phyloP scores from a whole-genome alignment of 1,140 invertebrate genomes.

The Bombus sylvicola region DNA sequence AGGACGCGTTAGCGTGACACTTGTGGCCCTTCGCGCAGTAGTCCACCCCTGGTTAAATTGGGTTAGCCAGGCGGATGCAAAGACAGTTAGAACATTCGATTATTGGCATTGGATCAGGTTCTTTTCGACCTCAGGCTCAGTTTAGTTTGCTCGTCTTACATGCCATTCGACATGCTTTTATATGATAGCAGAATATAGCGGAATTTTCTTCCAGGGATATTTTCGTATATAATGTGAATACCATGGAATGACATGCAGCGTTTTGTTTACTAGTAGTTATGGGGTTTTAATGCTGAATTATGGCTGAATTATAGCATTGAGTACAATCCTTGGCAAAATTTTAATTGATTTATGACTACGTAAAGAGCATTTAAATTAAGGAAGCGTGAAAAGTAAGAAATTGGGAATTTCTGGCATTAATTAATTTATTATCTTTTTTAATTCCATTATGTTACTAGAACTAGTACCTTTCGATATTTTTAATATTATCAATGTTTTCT shows the following conservation, averaged over 20 bases:
- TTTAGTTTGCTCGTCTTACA: background rate
- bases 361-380: too few relatives aligned
- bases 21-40: slow-evolving; percentile 93
- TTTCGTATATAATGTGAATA: background rate
- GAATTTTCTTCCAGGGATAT: background rate
- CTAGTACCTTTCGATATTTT: background rate
- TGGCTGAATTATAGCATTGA: background rate
- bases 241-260: background rate
- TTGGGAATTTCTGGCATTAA: too few relatives aligned
- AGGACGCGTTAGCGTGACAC: slow-evolving; percentile 92
- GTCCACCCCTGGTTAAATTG: slow-evolving; percentile 88
- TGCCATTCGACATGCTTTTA: slow-evolving; percentile 24
- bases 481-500: background rate
- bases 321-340: background rate
- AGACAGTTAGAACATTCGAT: slow-evolving; percentile 64
- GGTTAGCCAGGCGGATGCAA: slow-evolving; percentile 70
- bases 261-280: background rate
- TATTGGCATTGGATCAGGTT: background rate
- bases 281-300: background rate
- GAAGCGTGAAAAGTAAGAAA: too few relatives aligned
- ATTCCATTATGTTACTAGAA: too few relatives aligned
- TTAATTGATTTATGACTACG: background rate
- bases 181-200: background rate
- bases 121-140: too few relatives aligned
- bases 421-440: too few relatives aligned